Conservation (phyloP, 2,888 invertebrate genomes). For the Hoplodrina ambigua region DNA sequence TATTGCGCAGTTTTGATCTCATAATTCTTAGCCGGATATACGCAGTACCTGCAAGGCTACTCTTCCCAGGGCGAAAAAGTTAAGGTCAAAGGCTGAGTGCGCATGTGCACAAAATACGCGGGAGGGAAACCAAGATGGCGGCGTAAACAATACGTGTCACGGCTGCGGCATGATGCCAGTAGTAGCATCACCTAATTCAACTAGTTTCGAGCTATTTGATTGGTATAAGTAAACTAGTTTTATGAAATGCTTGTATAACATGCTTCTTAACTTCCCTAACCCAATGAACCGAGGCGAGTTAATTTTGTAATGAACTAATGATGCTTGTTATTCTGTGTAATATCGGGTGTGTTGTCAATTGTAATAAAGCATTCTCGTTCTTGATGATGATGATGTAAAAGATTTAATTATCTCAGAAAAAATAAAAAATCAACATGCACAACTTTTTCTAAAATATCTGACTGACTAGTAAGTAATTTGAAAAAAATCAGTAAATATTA, state of each 20-base stretch:
- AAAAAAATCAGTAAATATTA: constrained; percentile 19
- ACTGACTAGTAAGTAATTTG: neutral
- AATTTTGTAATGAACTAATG: constrained; percentile 3
- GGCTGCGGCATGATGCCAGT: constrained; percentile 8
- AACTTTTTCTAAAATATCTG: neutral
- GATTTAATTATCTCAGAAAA: neutral
- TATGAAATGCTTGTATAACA: neutral
- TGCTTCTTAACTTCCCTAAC: neutral
- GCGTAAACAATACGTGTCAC: constrained; percentile 67
- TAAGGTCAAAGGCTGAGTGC: constrained; percentile 64
- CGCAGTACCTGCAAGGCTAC: constrained; percentile 47
- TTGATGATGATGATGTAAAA: neutral
- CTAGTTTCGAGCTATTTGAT: no score
- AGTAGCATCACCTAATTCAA: neutral
- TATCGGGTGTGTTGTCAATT: no score
- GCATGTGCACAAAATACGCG: constrained; percentile 78
- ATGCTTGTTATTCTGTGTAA: neutral
- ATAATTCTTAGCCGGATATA: constrained; percentile 41
- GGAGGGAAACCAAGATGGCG: constrained; percentile 64
- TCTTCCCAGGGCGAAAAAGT: constrained; percentile 43
- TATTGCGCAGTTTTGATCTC: constrained; percentile 58
- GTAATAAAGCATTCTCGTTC: neutral
- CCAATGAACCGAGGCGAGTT: neutral
- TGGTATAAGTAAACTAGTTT: no score
- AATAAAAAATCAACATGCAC: neutral